These are phyloP conservation scores for Chymomyza costata DNA, from an alignment of 1,140 invertebrate genomes.

Conservation along the genomic window DNA sequence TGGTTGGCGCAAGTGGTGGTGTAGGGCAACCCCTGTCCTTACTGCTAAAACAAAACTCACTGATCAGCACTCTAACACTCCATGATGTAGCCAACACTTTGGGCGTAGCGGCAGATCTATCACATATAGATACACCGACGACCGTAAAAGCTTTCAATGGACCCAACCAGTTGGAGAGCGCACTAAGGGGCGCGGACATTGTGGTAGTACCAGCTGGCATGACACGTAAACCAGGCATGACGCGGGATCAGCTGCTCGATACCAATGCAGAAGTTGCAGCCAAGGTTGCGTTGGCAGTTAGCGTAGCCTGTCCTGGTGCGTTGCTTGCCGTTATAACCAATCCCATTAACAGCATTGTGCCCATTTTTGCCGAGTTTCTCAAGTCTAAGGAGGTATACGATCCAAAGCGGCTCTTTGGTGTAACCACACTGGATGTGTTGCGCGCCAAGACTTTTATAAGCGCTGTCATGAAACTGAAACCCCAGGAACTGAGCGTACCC, in stretches of 20 bases:
- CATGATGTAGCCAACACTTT: conserved; percentile 87
- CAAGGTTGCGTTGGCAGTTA: conserved; percentile 85
- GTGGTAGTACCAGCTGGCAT: conserved; percentile 97
- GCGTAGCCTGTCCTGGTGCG: conserved; percentile 90
- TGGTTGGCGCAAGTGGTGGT: conserved; percentile 89
- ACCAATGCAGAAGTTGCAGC: conserved; percentile 97
- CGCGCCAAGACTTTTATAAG: conserved; percentile 95
- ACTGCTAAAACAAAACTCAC: conserved; percentile 85
- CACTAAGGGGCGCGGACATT: conserved; percentile 79
- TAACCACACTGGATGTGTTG: conserved; percentile 96
- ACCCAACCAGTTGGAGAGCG: neutral
- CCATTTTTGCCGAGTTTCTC: conserved; percentile 94
- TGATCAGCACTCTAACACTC: conserved; percentile 81
- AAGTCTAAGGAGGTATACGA: conserved; percentile 90
- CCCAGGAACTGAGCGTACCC: conserved; percentile 86
- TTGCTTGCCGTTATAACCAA: conserved; percentile 96
- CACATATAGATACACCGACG: conserved; percentile 86
- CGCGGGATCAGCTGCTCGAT: conserved; percentile 95
- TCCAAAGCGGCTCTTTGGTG: conserved; percentile 92
- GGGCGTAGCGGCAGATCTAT: conserved; percentile 90
- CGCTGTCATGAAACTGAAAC: conserved; percentile 85
- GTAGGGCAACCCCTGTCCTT: conserved; percentile 83
- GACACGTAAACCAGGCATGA: conserved; percentile 95
- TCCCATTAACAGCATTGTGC: conserved; percentile 97
- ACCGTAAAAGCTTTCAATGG: conserved; percentile 83